A percentile compares a stretch with the other conserved stretches of the same genome.
Evolutionary conservation across 2,113 vertebrate genomes (phyloP).

Genomic region (Corythaixoides concolor): DNA sequence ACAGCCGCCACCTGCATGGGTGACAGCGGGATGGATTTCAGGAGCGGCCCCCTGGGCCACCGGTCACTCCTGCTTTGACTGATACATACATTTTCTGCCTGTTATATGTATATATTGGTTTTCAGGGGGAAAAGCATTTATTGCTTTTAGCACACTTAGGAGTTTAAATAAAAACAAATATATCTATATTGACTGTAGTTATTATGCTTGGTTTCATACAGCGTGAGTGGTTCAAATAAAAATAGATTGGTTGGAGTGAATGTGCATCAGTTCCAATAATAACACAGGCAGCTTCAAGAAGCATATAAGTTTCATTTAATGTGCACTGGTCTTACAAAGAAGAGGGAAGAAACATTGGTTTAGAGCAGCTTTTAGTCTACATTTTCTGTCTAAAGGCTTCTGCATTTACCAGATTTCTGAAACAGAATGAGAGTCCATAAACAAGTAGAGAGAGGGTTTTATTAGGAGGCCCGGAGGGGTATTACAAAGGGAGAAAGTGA

Average conservation of each 20-base stretch:
- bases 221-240: slow-evolving; percentile 76
- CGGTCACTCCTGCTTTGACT: neutral
- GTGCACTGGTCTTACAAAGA: slow-evolving; percentile 47
- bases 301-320: slow-evolving; percentile 60
- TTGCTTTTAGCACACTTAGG: slow-evolving; percentile 71
- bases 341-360: slow-evolving; percentile 16
- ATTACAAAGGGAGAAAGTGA: neutral
- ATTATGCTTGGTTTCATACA: slow-evolving; percentile 74
- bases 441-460: neutral
- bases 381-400: slow-evolving; percentile 63
- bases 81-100: slow-evolving; percentile 43
- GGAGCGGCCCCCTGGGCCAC: neutral
- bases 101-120: slow-evolving; percentile 49
- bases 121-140: slow-evolving; percentile 57
- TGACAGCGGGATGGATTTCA: neutral
- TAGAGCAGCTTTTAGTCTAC: slow-evolving; percentile 56
- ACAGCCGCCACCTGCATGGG: neutral
- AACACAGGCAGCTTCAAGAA: slow-evolving; percentile 52
- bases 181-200: slow-evolving; percentile 71
- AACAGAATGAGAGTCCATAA: slow-evolving; percentile 32
- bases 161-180: slow-evolving; percentile 79
- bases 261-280: slow-evolving; percentile 73
- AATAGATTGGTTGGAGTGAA: slow-evolving; percentile 74
- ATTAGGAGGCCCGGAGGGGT: neutral
- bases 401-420: slow-evolving; percentile 61